Base-by-base conservation (phyloP, 2,888 invertebrate species). In the Orchestes rusci region DNA sequence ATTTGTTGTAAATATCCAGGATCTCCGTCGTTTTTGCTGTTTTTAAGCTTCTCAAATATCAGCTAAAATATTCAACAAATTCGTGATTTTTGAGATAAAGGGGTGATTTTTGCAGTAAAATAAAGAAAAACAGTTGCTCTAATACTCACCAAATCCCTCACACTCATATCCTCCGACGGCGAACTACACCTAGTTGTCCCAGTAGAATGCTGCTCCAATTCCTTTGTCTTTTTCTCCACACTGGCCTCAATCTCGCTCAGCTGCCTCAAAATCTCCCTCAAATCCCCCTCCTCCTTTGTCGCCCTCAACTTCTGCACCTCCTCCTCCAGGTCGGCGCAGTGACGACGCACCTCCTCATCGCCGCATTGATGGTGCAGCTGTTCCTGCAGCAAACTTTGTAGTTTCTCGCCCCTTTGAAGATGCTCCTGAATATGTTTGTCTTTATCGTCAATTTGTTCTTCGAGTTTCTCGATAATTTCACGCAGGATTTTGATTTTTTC, bases 141-240 rank as follows among this genome's bases (percentile, higher is more conserved):
- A n/a, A n/a, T n/a, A 46, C 50, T 52, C 51, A 66, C 65, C 56
- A 76, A 72, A 48, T 78, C 77, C 39, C 74, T 68, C 16, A 80
- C 72, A 0, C 90, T 90, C 27, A 89, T 80, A 63, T 90, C 90
- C 69, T 90, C 90, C 50, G 85, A 86, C 34, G 83, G 84, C 52
- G 84, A 85, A 60, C 84, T 83, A 60, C 82, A 73, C 55, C 80
- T 75, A 32, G 80, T 72, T 30, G 77, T 73, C 43, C 79, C 74
- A 1, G 76, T 74, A 49, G 84, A 80, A 64, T 86, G 84, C 0
- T 78, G 74, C 69, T 91, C 89, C 50, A 90, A 63, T 35, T 77
- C 77, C 52, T 76, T 78, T n/a, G 84, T 82, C 61, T 83, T 79
- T 32, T 77, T 78, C 39, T 82, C 81, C 2, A 91, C 60, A 33